Conservation (phyloP, 2,888 invertebrate species). For the Corbicula japonica region DNA sequence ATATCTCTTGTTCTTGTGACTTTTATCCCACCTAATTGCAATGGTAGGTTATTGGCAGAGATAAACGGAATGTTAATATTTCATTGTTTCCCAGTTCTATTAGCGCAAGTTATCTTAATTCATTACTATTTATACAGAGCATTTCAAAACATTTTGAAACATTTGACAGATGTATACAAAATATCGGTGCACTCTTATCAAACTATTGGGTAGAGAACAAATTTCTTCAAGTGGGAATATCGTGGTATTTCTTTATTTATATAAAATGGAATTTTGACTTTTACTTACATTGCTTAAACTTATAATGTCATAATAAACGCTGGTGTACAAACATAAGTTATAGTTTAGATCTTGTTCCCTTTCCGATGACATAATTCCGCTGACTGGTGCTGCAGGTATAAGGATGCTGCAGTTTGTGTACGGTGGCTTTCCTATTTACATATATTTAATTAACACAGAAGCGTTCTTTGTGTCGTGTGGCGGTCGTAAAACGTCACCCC, state of each 20-base stretch:
- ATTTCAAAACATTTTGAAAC: conserved; percentile 58
- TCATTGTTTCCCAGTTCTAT: too few species aligned
- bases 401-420: not conserved
- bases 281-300: conserved; percentile 20
- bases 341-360: not conserved
- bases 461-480: not conserved
- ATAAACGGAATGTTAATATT: too few species aligned
- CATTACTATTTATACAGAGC: conserved; percentile 20
- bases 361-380: not conserved
- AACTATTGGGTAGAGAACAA: conserved; percentile 44
- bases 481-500: too few species aligned
- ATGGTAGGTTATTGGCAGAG: too few species aligned
- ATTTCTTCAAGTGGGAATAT: conserved; percentile 34
- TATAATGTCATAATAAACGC: not conserved
- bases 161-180: conserved; percentile 53
- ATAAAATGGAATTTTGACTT: conserved; percentile 46
- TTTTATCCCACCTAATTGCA: too few species aligned
- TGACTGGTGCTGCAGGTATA: not conserved
- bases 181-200: conserved; percentile 46
- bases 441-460: not conserved
- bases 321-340: not conserved
- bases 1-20: too few species aligned
- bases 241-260: conserved; percentile 41
- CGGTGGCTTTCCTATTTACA: not conserved
- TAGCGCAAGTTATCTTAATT: too few species aligned